Conservation (phyloP, 2,113 vertebrate genomes). For the Pardalotus punctatus region DNA sequence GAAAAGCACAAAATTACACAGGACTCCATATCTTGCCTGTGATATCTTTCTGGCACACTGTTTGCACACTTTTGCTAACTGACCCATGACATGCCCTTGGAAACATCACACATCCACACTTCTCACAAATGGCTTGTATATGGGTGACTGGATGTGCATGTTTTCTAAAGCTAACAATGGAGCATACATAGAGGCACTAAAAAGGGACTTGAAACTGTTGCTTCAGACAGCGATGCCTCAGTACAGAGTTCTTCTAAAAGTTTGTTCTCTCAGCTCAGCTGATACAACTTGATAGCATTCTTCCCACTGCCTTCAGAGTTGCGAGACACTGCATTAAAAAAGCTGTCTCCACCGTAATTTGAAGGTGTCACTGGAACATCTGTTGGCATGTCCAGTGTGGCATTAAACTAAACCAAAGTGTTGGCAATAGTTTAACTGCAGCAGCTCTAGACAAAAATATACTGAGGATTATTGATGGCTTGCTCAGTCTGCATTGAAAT, state of each 20-base stretch:
- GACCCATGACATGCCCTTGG: not conserved
- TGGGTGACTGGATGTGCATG: accelerated
- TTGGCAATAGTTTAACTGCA: not conserved
- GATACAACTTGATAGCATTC: not conserved
- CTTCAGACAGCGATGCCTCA: not conserved
- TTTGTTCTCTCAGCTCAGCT: not conserved
- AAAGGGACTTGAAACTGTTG: not conserved
- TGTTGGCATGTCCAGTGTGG: not conserved
- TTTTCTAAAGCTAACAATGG: not conserved
- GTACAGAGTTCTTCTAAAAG: not conserved
- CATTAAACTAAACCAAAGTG: not conserved
- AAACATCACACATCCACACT: not conserved
- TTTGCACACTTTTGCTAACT: not conserved
- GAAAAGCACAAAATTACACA: not conserved
- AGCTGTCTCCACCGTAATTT: not conserved
- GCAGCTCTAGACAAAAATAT: not conserved
- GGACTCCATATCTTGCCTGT: not conserved
- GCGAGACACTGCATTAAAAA: not conserved
- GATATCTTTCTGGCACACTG: not conserved
- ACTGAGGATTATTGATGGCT: not conserved
- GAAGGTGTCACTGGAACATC: slow-evolving; percentile 32
- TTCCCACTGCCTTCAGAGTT: not conserved
- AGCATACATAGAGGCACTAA: not conserved
- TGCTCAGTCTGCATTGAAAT: not conserved
- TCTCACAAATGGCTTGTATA: not conserved